Conservation (phyloP, 2,113 vertebrate species). For the Acanthochromis polyacanthus region DNA sequence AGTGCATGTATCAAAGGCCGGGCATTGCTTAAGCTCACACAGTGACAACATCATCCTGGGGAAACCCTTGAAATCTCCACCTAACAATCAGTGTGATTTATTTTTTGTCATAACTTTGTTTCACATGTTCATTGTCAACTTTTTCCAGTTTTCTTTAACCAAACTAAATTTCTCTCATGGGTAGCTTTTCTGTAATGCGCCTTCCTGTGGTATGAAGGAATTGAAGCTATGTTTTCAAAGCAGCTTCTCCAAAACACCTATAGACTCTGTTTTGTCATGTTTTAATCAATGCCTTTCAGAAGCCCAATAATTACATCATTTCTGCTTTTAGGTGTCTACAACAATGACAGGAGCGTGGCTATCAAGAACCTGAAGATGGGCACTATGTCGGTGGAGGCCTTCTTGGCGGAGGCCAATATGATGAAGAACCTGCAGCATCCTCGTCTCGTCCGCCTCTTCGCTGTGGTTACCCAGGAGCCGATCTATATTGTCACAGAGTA, state of each 20-base stretch:
- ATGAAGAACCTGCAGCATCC: conserved; percentile 97
- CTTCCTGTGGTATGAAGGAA: no score
- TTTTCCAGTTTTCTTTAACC: no score
- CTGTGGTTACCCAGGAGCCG: conserved; percentile 96
- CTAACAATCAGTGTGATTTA: background rate
- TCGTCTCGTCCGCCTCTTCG: conserved; percentile 92
- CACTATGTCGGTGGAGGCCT: conserved; percentile 95
- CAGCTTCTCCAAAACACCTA: no score
- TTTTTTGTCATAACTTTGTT: no score
- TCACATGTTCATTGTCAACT: no score
- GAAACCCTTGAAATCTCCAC: background rate
- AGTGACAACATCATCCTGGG: background rate
- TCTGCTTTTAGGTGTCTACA: conserved; percentile 88
- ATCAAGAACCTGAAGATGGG: conserved; percentile 96
- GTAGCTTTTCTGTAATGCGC: no score
- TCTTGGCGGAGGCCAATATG: conserved; percentile 96
- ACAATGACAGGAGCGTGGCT: conserved; percentile 92
- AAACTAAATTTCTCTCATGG: no score
- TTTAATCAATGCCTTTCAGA: background rate
- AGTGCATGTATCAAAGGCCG: background rate
- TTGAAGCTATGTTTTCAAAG: no score
- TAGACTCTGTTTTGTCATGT: background rate
- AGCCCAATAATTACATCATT: background rate
- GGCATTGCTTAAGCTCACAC: background rate
- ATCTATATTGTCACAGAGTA: conserved; percentile 98